Evolutionary conservation across 1,140 invertebrate genomes (phyloP).

Genomic region (Centruroides vittatus): DNA sequence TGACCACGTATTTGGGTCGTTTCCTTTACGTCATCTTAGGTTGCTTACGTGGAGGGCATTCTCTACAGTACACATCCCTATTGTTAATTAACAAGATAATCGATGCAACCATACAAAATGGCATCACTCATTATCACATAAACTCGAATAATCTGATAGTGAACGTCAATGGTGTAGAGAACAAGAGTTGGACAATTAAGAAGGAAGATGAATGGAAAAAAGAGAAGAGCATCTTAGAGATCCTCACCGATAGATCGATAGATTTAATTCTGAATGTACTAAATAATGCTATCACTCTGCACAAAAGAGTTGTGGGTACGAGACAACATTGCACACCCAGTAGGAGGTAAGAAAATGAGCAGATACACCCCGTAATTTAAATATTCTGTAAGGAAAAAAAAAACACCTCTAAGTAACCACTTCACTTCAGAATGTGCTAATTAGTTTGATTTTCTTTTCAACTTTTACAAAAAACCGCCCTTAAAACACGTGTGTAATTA

Average conservation of each 20-base stretch:
- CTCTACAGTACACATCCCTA: conserved; percentile 43
- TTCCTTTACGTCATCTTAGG: conserved; percentile 36
- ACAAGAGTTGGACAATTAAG: neutral
- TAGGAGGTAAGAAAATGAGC: conserved; percentile 19
- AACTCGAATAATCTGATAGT: neutral
- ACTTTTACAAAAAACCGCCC: neutral
- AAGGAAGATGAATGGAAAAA: neutral
- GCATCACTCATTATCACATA: neutral
- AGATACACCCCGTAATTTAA: neutral
- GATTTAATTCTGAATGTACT: conserved; percentile 41
- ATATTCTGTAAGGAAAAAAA: neutral
- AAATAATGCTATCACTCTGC: conserved; percentile 51
- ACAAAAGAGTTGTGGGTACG: conserved; percentile 46
- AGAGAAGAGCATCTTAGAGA: neutral
- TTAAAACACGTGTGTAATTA: no score
- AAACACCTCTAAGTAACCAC: neutral
- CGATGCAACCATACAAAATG: conserved; percentile 33
- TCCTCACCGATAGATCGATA: conserved; percentile 3
- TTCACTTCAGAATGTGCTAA: neutral
- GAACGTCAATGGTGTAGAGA: neutral
- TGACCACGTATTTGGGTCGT: no score
- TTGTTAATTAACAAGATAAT: conserved; percentile 44
- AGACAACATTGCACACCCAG: conserved; percentile 43
- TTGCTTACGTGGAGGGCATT: conserved; percentile 39
- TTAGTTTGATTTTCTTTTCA: neutral